These are phyloP conservation scores for Pseudococcus longispinus DNA, from an alignment of 2,888 invertebrate genomes.

Conservation along the genomic window DNA sequence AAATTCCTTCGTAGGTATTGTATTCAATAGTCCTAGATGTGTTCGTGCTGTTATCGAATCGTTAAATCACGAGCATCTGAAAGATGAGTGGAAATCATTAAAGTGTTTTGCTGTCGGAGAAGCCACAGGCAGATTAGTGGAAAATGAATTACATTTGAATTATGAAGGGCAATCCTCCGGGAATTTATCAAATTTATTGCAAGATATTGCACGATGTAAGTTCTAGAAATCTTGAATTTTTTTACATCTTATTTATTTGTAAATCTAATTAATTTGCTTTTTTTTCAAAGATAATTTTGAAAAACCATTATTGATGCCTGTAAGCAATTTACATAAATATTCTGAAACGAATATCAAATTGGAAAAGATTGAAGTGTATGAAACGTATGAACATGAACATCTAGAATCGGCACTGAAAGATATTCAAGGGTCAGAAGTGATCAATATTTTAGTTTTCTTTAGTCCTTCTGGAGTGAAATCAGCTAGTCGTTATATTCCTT, in stretches of 20 bases:
- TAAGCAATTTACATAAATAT: conserved; percentile 59
- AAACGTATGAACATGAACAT: conserved; percentile 59
- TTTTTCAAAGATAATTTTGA: conserved; percentile 58
- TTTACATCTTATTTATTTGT: not conserved
- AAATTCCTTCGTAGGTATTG: conserved; percentile 58
- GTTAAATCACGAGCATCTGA: conserved; percentile 53
- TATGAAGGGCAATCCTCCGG: conserved; percentile 59
- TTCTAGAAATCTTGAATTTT: not conserved
- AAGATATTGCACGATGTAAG: conserved; percentile 59
- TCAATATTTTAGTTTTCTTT: conserved; percentile 59
- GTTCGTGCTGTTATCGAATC: conserved; percentile 59
- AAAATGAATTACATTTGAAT: conserved; percentile 58
- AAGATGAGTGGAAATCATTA: conserved; percentile 59
- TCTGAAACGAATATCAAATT: conserved; percentile 58
- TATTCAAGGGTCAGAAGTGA: conserved; percentile 54
- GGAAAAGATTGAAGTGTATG: conserved; percentile 59
- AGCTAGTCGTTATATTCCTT: conserved; percentile 58
- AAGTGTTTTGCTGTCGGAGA: conserved; percentile 60
- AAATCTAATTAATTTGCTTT: not conserved
- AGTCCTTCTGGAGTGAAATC: conserved; percentile 61
- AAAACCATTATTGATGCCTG: conserved; percentile 59
- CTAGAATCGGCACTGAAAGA: conserved; percentile 58
- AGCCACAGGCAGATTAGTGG: conserved; percentile 59
- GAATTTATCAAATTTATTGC: conserved; percentile 59
- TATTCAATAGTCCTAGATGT: conserved; percentile 60